Base-by-base conservation (phyloP, 2,113 vertebrate species). In the Atlantisia rogersi region DNA sequence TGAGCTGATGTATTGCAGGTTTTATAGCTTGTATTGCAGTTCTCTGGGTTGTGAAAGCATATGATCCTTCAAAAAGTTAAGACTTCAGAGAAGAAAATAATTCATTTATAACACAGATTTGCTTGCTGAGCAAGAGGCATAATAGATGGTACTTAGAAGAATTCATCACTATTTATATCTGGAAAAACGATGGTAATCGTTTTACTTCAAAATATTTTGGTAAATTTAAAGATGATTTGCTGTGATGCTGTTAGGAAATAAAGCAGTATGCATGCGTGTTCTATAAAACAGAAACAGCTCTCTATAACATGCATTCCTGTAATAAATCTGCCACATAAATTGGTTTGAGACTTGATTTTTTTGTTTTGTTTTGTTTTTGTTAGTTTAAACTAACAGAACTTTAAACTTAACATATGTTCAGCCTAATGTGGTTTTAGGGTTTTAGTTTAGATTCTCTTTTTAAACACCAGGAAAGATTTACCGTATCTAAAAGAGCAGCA, bases 371-470 rank as follows among this genome's bases (percentile, higher is more conserved):
- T 24, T 46, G 88, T 70, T 77, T 76, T 48, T 35, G 15, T 88
- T 75, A 69, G 58, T 82, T 93, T 82, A 82, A 93, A 63, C 9
- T 67, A 82, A 35, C 24, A 64, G 35, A 92, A 63, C 64, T 63
- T 90, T 75, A 91, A 86, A 73, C 39, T 90, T 94, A 29, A 39
- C 65, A 31, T 70, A 53, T 20, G 50, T 82, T 91, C 74, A 62
- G 21, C 48, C 69, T 82, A 48, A 91, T 0, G 0, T 26, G 35
- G 35, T 86, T 6, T 86, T 62, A 74, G n/a, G 32, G 20, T 60
- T 96, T 65, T 82, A 69, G 84, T 97, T 95, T 97, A 82, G 69
- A 79, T 94, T 94, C 37, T 75, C 21, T 65, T 95, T 95, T 90
- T 81, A 92, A 92, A 92, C 77, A 94, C 64, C 32, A 40, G 52